A percentile compares a stretch with the other conserved stretches of the same genome.
These are phyloP conservation scores for Chironomus tentans DNA, from an alignment of 2,888 invertebrate genomes.

Conservation along the genomic window DNA sequence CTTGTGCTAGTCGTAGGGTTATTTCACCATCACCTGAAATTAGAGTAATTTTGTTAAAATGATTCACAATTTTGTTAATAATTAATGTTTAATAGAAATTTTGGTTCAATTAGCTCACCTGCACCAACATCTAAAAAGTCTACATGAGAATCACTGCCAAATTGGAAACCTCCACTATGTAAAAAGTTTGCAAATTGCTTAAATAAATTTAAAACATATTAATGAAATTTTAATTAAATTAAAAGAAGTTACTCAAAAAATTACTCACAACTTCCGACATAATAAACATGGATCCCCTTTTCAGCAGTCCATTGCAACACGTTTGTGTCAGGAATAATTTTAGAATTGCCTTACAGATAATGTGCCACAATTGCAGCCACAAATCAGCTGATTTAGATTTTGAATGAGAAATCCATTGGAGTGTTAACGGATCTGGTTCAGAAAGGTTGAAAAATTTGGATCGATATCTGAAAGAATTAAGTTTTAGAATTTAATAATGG, in stretches of 20 bases:
- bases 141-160: conserved; percentile 38
- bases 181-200: conserved; percentile 29
- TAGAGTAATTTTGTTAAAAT: too few relatives aligned
- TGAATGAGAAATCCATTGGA: conserved; percentile 38
- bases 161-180: conserved; percentile 35
- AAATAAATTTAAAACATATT: neutral
- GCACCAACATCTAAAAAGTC: conserved; percentile 82
- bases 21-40: conserved; percentile 74
- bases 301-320: conserved; percentile 83
- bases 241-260: too few relatives aligned
- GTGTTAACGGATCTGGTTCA: conserved; percentile 38
- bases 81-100: too few relatives aligned
- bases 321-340: conserved; percentile 89
- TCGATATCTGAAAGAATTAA: conserved; percentile 35
- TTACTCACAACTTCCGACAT: conserved; percentile 55
- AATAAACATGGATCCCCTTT: conserved; percentile 95
- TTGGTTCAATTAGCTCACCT: too few relatives aligned
- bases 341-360: conserved; percentile 73
- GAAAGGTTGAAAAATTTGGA: conserved; percentile 37
- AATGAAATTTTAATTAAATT: too few relatives aligned
- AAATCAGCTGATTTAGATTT: conserved; percentile 44
- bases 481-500: too few relatives aligned
- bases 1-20: conserved; percentile 62
- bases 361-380: conserved; percentile 84
- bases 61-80: too few relatives aligned